phyloP scores from a whole-genome alignment of 2,113 vertebrate species.

The Neopipo cinnamomea region DNA sequence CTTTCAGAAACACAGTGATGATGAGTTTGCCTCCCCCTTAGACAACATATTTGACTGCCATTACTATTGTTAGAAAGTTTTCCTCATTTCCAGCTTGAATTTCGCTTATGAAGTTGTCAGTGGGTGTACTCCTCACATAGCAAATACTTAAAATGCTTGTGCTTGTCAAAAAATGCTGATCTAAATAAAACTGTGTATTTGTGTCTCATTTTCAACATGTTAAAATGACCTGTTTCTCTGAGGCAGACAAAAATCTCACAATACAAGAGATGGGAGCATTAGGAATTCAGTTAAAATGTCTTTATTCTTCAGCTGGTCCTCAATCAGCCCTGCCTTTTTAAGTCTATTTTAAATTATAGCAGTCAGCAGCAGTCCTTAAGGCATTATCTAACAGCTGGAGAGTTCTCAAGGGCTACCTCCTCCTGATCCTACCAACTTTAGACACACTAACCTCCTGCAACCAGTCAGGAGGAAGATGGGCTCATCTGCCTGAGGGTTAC shows the following conservation, averaged over 20 bases:
- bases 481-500: neutral
- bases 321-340: neutral
- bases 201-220: neutral
- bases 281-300: neutral
- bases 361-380: neutral
- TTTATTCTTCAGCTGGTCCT: neutral
- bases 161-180: neutral
- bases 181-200: neutral
- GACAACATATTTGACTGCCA: neutral
- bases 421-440: neutral
- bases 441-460: neutral
- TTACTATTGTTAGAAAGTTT: constrained; percentile 25
- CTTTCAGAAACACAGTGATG: neutral
- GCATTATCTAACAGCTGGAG: neutral
- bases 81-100: neutral
- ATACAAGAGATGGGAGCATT: neutral
- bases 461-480: neutral
- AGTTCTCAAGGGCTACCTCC: neutral
- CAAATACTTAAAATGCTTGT: neutral
- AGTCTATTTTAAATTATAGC: neutral
- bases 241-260: neutral
- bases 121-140: neutral
- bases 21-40: neutral
- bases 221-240: neutral
- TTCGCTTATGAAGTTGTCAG: neutral